A percentile compares a stretch with the other conserved stretches of the same genome.
Conservation (phyloP, 2,113 vertebrate species). For the Seriola rivoliana region DNA sequence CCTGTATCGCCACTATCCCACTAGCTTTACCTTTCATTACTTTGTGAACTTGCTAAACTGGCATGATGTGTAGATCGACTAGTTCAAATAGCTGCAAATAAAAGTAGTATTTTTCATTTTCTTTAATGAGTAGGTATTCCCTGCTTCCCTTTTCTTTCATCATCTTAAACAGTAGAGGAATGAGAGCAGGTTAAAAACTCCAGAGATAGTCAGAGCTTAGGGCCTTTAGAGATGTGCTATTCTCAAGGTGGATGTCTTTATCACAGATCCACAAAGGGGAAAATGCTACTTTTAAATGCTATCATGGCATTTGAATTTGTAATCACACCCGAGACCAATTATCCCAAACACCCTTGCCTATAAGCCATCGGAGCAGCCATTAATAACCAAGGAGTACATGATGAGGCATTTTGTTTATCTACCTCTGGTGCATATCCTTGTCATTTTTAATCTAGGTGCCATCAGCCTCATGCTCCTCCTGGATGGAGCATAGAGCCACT, state of each 20-base stretch:
- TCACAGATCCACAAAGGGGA: background rate
- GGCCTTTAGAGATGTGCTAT: background rate
- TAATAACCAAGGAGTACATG: conserved; percentile 64
- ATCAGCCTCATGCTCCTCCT: conserved; percentile 30
- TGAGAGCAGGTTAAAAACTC: conserved; percentile 27
- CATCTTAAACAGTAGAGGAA: background rate
- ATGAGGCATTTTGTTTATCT: conserved; percentile 69
- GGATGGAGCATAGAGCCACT: conserved; percentile 15
- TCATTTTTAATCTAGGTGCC: conserved; percentile 68
- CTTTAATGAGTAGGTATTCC: background rate
- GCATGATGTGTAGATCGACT: background rate
- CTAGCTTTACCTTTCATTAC: conserved; percentile 14
- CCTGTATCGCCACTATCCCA: conserved; percentile 3
- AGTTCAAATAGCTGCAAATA: background rate
- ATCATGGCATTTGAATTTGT: conserved; percentile 67
- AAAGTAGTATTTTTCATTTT: background rate
- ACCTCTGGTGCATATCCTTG: conserved; percentile 63
- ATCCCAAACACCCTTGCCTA: conserved; percentile 58
- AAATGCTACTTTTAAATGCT: conserved; percentile 59
- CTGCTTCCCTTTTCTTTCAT: background rate
- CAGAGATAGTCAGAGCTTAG: background rate
- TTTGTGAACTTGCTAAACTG: conserved; percentile 23
- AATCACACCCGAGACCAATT: conserved; percentile 73
- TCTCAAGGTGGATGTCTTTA: conserved; percentile 39
- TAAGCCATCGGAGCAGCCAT: conserved; percentile 60